phyloP scores from a whole-genome alignment of 2,888 invertebrate genomes.

The Lumbricus terrestris region DNA sequence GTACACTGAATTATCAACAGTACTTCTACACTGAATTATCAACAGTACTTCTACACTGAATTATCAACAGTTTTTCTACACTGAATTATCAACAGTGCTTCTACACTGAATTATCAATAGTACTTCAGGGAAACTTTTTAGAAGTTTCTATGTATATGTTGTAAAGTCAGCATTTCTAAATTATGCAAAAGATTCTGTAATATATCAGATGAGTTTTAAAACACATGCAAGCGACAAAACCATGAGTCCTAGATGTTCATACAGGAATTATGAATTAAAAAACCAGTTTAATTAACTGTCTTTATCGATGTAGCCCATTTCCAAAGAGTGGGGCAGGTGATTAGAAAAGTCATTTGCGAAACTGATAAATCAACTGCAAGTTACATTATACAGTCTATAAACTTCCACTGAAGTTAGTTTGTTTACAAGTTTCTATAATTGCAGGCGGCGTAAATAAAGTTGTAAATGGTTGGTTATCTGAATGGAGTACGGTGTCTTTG shows the following conservation, averaged over 20 bases:
- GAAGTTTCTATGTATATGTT: not conserved
- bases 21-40: not conserved
- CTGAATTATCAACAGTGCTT: not conserved
- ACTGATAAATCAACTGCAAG: not conserved
- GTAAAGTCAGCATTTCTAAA: not conserved
- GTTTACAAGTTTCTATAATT: not conserved
- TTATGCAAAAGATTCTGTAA: not conserved
- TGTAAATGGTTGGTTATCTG: not conserved
- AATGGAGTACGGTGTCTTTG: not conserved
- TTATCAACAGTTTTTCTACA: not conserved
- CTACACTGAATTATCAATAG: not conserved
- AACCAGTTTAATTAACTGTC: not conserved
- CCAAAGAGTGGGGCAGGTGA: not conserved
- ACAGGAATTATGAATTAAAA: not conserved
- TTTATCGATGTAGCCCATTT: not conserved
- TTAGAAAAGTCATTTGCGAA: not conserved
- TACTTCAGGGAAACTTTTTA: not conserved
- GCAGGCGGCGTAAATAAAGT: not conserved
- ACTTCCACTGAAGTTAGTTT: not conserved
- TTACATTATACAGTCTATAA: not conserved
- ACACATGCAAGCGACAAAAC: not conserved
- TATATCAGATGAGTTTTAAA: not conserved
- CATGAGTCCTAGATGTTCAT: not conserved
- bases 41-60: not conserved
- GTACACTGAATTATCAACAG: not conserved